These are phyloP conservation scores for Chaetorhynchus papuensis DNA, from an alignment of 2,113 vertebrate genomes.

Conservation along the genomic window DNA sequence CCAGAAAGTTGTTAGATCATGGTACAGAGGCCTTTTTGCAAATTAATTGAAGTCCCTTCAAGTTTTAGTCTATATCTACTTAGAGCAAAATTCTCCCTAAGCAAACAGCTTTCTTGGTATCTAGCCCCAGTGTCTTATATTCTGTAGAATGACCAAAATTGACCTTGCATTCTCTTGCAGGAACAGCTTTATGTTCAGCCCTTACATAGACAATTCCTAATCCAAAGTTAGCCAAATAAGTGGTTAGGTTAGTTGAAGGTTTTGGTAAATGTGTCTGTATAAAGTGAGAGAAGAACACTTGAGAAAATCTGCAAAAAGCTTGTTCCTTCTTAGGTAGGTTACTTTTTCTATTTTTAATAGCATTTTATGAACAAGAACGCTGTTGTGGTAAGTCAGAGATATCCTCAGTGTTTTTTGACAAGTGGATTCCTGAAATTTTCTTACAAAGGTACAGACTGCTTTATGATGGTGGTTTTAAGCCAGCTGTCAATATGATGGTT, in stretches of 20 bases:
- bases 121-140: neutral
- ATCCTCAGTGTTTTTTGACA: neutral
- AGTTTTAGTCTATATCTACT: neutral
- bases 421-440: neutral
- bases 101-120: neutral
- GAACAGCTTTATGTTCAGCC: neutral
- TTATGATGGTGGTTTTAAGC: neutral
- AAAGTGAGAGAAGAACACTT: neutral
- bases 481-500: neutral
- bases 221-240: neutral
- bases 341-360: neutral
- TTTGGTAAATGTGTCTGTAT: neutral
- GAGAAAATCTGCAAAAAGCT: neutral
- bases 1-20: neutral
- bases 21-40: neutral
- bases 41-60: neutral
- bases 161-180: neutral
- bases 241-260: neutral
- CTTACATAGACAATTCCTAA: neutral
- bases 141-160: neutral
- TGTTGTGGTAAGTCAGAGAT: neutral
- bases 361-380: neutral
- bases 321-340: neutral
- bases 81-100: neutral
- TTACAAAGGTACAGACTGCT: neutral